Conservation (phyloP, 1,140 invertebrate species). For the Drosophila sturtevanti region DNA sequence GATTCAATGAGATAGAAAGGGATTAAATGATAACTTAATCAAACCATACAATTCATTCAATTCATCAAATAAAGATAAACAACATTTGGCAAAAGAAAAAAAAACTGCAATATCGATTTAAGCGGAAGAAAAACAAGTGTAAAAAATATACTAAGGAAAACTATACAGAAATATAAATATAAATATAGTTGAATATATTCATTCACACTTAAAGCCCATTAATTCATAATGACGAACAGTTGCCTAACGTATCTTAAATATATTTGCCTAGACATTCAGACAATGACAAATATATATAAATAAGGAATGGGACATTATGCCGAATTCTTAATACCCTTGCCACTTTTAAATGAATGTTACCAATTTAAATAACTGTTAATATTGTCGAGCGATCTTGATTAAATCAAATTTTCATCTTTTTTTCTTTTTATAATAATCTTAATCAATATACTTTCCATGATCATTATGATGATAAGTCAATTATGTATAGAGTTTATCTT, state of each 20-base stretch:
- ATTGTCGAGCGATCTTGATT: too few species aligned
- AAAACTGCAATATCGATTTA: neutral
- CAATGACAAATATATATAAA: neutral
- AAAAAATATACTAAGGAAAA: neutral
- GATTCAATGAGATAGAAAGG: neutral
- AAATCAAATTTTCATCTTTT: too few species aligned
- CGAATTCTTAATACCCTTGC: neutral
- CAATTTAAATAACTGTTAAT: too few species aligned
- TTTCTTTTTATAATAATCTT: too few species aligned
- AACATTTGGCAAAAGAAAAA: neutral
- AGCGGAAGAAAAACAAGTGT: neutral
- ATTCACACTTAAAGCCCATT: neutral
- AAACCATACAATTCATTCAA: neutral
- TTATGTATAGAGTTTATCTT: too few species aligned
- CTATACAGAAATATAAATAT: neutral
- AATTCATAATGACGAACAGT: neutral
- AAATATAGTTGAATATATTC: neutral
- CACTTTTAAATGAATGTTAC: too few species aligned
- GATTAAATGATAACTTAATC: neutral
- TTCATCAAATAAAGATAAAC: neutral
- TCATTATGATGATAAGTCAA: too few species aligned
- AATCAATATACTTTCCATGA: too few species aligned
- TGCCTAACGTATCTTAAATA: neutral
- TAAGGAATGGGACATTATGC: neutral
- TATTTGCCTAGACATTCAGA: neutral